A percentile compares a stretch with the other conserved stretches of the same genome.
These are phyloP conservation scores for Dermatemys mawii DNA, from an alignment of 2,113 vertebrate genomes.

Conservation along the genomic window DNA sequence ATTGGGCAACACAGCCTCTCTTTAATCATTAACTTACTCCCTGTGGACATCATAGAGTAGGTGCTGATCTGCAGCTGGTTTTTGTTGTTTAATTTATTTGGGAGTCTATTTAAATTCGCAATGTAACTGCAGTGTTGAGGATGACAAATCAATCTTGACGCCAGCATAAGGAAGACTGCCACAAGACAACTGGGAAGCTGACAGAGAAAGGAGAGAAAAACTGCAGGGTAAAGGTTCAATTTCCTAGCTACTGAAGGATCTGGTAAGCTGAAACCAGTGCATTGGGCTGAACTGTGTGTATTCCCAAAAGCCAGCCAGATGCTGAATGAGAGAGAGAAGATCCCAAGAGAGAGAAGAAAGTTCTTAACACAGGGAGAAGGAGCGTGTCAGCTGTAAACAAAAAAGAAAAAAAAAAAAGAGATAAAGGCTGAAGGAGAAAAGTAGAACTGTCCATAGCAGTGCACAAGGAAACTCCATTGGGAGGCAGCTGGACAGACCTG, in stretches of 20 bases:
- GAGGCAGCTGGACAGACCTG: neutral
- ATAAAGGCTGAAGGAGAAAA: neutral
- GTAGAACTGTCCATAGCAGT: rapidly evolving
- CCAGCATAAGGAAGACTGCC: neutral
- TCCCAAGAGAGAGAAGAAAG: neutral
- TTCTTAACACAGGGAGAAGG: neutral
- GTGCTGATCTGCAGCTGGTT: rapidly evolving
- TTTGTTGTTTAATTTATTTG: neutral
- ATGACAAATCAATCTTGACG: slow-evolving; percentile 20
- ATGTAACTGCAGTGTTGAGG: neutral
- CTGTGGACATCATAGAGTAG: neutral
- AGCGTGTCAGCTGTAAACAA: neutral
- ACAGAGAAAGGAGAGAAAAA: slow-evolving; percentile 31
- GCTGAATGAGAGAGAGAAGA: neutral
- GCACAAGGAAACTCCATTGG: neutral
- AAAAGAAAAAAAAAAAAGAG: neutral
- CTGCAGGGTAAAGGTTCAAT: slow-evolving; percentile 13
- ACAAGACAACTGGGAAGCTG: neutral
- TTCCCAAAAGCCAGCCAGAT: slow-evolving; percentile 12
- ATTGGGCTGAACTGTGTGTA: slow-evolving; percentile 6
- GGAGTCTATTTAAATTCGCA: neutral
- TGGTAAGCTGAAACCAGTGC: neutral
- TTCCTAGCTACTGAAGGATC: neutral
- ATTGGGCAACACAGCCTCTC: neutral
- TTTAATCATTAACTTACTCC: neutral